These are phyloP conservation scores for Monochamus saltuarius DNA, from an alignment of 1,140 invertebrate genomes.

Conservation along the genomic window DNA sequence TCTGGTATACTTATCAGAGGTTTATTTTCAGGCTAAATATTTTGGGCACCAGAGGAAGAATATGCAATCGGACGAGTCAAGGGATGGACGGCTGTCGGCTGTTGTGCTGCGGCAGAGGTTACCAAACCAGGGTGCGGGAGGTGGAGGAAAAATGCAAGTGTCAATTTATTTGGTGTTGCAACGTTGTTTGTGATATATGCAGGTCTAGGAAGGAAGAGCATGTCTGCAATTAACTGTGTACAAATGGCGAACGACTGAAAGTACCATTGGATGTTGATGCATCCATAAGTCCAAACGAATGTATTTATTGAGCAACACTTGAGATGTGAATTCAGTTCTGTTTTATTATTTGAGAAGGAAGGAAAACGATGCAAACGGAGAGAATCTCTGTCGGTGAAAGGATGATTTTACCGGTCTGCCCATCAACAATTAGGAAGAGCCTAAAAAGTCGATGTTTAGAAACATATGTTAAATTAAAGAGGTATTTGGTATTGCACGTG, in stretches of 20 bases:
- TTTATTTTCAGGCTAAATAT: conserved; percentile 68
- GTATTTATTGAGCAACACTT: too few species aligned
- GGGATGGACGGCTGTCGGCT: conserved; percentile 80
- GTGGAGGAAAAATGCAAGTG: conserved; percentile 91
- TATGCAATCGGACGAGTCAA: conserved; percentile 79
- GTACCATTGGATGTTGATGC: too few species aligned
- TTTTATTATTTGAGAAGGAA: too few species aligned
- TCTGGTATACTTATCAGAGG: neutral
- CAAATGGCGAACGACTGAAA: neutral
- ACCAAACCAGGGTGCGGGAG: conserved; percentile 82
- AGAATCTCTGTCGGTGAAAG: too few species aligned
- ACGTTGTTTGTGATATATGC: conserved; percentile 85
- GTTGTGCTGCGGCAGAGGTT: conserved; percentile 90
- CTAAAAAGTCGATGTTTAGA: too few species aligned
- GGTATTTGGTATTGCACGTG: too few species aligned
- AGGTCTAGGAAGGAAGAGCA: conserved; percentile 77
- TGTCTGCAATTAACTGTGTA: conserved; percentile 73
- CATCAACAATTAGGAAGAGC: too few species aligned
- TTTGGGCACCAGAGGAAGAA: conserved; percentile 78
- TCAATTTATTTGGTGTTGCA: conserved; percentile 92
- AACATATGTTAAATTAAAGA: too few species aligned
- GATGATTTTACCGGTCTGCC: too few species aligned
- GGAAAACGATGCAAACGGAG: too few species aligned
- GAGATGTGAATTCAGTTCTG: too few species aligned
- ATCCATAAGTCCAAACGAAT: too few species aligned